Evolutionary conservation across 2,888 invertebrate species (phyloP).

Genomic region (Drosophila percnosoma): DNA sequence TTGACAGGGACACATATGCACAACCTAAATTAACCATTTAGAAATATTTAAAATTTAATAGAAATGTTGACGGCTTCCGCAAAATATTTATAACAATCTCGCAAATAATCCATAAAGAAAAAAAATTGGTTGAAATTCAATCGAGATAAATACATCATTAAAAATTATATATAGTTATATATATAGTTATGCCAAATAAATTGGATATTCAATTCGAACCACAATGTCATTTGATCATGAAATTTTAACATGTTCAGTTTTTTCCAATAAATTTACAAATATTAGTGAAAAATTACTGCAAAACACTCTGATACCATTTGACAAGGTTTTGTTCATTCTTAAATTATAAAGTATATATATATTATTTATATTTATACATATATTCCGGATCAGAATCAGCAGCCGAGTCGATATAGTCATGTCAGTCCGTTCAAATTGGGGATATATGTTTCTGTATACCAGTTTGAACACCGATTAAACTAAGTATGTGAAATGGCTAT

Average conservation of each 20-base stretch:
- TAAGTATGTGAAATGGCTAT: background rate
- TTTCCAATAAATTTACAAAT: background rate
- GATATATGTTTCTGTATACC: background rate
- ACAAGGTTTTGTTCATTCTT: background rate
- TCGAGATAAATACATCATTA: background rate
- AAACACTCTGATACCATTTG: background rate
- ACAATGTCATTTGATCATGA: background rate
- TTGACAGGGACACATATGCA: background rate
- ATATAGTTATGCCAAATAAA: background rate
- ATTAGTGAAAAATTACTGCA: background rate
- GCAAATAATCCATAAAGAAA: background rate
- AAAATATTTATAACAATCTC: background rate
- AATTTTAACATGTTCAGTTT: background rate
- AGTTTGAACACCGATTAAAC: background rate
- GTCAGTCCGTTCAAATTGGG: background rate
- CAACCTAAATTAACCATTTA: conserved; percentile 47
- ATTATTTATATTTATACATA: too few relatives aligned
- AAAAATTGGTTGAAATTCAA: background rate
- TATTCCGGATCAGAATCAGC: background rate
- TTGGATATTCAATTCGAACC: background rate
- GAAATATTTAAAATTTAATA: conserved; percentile 8
- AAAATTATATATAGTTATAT: background rate
- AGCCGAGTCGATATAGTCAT: background rate
- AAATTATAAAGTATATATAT: background rate
- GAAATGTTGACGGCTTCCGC: conserved; percentile 1